These are phyloP conservation scores for Marasmarcha lunaedactyla DNA, from an alignment of 2,888 invertebrate species.

Conservation along the genomic window DNA sequence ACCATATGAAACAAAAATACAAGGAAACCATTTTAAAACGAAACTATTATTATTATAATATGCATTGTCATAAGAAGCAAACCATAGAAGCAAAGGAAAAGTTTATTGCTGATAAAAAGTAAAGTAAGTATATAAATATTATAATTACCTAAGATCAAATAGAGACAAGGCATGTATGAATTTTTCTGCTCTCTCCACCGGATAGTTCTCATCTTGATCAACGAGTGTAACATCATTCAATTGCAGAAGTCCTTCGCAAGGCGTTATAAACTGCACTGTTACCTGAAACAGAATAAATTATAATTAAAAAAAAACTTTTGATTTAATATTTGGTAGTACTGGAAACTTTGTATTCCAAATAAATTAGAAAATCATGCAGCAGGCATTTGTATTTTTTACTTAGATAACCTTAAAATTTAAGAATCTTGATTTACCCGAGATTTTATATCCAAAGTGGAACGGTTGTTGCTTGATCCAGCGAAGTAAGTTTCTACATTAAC, in stretches of 20 bases:
- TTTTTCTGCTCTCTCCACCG: constrained; percentile 60
- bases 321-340: not conserved
- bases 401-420: too few relatives aligned
- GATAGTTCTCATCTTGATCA: constrained; percentile 67
- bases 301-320: constrained; percentile 2
- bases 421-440: constrained; percentile 66
- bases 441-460: constrained; percentile 75
- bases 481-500: constrained; percentile 79
- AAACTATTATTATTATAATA: too few relatives aligned
- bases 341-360: not conserved
- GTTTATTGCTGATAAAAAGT: too few relatives aligned
- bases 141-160: constrained; percentile 64
- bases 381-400: too few relatives aligned
- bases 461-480: constrained; percentile 77
- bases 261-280: constrained; percentile 74
- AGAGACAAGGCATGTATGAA: constrained; percentile 69
- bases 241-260: constrained; percentile 79
- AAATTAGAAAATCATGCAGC: too few relatives aligned
- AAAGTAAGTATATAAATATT: too few relatives aligned
- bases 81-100: too few relatives aligned
- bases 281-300: constrained; percentile 30
- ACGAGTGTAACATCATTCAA: constrained; percentile 71
- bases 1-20: too few relatives aligned
- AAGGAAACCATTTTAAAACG: too few relatives aligned
- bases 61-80: too few relatives aligned